phyloP scores from a whole-genome alignment of 1,140 invertebrate species.

The Nomia melanderi region DNA sequence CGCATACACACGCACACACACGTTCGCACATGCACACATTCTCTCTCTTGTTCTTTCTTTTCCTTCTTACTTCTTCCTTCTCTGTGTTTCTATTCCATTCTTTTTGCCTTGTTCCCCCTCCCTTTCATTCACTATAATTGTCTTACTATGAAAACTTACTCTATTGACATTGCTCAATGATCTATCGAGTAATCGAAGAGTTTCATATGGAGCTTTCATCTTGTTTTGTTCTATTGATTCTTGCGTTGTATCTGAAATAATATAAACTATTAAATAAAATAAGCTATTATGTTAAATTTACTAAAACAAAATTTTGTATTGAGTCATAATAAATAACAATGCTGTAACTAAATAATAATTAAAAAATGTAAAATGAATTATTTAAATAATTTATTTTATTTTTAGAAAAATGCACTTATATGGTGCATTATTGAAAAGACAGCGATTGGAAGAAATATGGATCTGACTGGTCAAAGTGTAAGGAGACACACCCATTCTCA shows the following conservation, averaged over 20 bases:
- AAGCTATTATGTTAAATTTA: no score
- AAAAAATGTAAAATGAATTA: no score
- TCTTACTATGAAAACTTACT: slow-evolving; percentile 67
- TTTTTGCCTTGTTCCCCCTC: not conserved
- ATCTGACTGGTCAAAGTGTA: no score
- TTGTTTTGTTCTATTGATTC: slow-evolving; percentile 47
- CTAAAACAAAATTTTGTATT: slow-evolving; percentile 40
- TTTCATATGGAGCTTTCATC: slow-evolving; percentile 42
- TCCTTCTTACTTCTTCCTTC: slow-evolving; percentile 9
- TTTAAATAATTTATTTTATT: no score
- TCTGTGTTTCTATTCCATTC: no score
- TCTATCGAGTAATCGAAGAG: slow-evolving; percentile 66
- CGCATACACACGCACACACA: not conserved
- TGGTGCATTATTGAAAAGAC: no score
- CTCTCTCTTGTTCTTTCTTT: not conserved
- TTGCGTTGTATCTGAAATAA: slow-evolving; percentile 24
- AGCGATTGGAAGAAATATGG: no score
- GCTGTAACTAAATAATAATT: no score
- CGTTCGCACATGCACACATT: not conserved
- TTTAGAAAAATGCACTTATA: no score
- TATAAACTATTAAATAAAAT: no score
- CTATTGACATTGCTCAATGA: slow-evolving; percentile 68
- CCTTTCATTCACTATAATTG: slow-evolving; percentile 36
- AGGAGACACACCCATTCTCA: no score
- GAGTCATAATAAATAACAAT: no score